Base-by-base conservation (phyloP, 2,888 invertebrate species). In the Limnephilus marmoratus region DNA sequence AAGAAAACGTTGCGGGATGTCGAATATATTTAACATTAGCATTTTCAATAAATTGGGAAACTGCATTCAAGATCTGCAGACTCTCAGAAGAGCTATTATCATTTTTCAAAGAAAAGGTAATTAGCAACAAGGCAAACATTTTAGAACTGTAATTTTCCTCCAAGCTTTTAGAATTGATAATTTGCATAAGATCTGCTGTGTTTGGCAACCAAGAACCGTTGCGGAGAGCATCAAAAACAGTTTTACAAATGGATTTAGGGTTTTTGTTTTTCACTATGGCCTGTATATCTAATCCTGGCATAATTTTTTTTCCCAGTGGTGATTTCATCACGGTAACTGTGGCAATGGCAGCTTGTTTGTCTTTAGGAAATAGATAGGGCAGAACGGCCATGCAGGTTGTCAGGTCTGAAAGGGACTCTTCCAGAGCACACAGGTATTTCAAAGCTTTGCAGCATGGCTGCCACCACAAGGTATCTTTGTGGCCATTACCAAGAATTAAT, bases 281-380 rank as follows among this genome's bases (percentile, higher is more conserved):
- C 24, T 94, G 83, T 85, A 93, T 41, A 85, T 89, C 81, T 93
- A 94, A 3, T 94, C 94, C 18, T 95, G 94, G 13, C 95, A 95
- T 81, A 95, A 95, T 93, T 95, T 95, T 90, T 94, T 94, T 7
- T 41, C 95, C 96, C 94, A 97, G 95, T 31, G 95, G 94, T 0
- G 95, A 96, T 88, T 94, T 94, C 45, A 96, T 94, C 91, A 96
- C 95, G 49, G 95, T 94, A 94, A 94, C 95, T 13, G 96, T 94
- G 0, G 95, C 93, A 92, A 94, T 93, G 53, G 95, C 94, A 31
- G 95, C 94, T 90, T 95, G 94, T 93, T 94, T 92, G 94, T 96
- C 95, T 87, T 94, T 94, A 0, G 97, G 97, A 94, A 97, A 97
- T 11, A 98, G 94, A 94, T 96, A 97, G 18, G 97, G 97, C 49